A percentile compares a stretch with the other conserved stretches of the same genome.
Evolutionary conservation across 2,113 vertebrate genomes (phyloP).

Genomic region (Toxotes chatareus): DNA sequence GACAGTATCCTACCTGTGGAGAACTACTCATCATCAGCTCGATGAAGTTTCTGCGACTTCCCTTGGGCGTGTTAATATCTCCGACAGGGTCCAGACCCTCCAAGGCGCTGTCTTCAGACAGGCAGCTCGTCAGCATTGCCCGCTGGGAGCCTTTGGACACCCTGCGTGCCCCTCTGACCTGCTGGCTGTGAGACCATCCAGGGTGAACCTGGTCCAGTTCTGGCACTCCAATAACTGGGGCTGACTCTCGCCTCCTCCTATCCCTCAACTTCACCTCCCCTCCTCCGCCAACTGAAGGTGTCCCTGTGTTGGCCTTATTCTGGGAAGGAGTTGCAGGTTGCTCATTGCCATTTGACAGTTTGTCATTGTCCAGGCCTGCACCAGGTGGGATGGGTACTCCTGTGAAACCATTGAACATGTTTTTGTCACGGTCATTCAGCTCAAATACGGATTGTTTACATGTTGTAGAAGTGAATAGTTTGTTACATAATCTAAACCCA

Average conservation of each 20-base stretch:
- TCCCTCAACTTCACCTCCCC: conserved; percentile 76
- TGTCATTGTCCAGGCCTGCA: conserved; percentile 56
- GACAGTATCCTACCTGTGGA: conserved; percentile 79
- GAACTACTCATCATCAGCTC: conserved; percentile 88
- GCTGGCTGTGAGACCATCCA: conserved; percentile 54
- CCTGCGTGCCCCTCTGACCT: conserved; percentile 71
- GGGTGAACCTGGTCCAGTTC: conserved; percentile 65
- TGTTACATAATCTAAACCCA: neutral
- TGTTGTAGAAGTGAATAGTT: neutral
- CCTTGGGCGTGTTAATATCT: conserved; percentile 78
- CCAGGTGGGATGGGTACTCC: conserved; percentile 23
- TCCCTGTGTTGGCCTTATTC: conserved; percentile 7
- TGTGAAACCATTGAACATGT: conserved; percentile 31
- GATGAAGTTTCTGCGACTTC: conserved; percentile 85
- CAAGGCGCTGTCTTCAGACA: conserved; percentile 78
- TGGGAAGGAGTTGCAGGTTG: conserved; percentile 38
- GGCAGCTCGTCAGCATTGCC: conserved; percentile 76
- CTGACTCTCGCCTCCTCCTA: conserved; percentile 75
- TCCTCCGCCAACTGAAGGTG: conserved; percentile 38
- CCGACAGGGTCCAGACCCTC: conserved; percentile 68
- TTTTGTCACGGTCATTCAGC: neutral
- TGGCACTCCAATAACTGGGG: conserved; percentile 66
- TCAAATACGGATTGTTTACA: neutral
- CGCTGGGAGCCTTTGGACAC: conserved; percentile 77
- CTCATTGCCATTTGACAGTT: conserved; percentile 55